Evolutionary conservation across 2,888 invertebrate species (phyloP).

Genomic region (Cantharis rustica): DNA sequence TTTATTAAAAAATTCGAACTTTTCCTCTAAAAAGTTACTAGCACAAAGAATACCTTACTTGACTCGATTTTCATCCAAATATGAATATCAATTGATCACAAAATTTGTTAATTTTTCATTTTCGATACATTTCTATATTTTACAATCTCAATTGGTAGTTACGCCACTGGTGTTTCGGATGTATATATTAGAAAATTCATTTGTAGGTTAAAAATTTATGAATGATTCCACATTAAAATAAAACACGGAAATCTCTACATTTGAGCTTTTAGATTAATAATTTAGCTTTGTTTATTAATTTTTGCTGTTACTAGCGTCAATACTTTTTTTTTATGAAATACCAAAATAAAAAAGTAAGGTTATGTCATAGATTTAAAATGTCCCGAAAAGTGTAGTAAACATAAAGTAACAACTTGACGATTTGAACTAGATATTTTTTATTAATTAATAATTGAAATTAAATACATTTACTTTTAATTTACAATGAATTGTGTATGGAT

Average conservation of each 20-base stretch:
- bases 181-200: neutral
- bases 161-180: neutral
- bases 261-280: neutral
- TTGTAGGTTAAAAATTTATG: neutral
- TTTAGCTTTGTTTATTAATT: neutral
- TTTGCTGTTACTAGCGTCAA: neutral
- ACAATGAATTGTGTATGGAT: too few relatives aligned
- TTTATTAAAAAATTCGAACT: too few relatives aligned
- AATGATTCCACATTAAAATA: neutral
- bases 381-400: neutral
- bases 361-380: neutral
- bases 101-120: too few relatives aligned
- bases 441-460: neutral
- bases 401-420: neutral
- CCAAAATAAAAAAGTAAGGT: neutral
- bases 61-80: too few relatives aligned
- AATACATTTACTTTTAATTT: neutral
- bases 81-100: too few relatives aligned
- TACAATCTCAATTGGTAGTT: neutral
- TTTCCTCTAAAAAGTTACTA: too few relatives aligned
- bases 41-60: too few relatives aligned
- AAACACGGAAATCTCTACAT: neutral
- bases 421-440: neutral
- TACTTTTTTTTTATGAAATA: neutral
- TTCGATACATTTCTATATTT: too few relatives aligned